phyloP scores from a whole-genome alignment of 2,888 invertebrate species.

The Empis stercorea region DNA sequence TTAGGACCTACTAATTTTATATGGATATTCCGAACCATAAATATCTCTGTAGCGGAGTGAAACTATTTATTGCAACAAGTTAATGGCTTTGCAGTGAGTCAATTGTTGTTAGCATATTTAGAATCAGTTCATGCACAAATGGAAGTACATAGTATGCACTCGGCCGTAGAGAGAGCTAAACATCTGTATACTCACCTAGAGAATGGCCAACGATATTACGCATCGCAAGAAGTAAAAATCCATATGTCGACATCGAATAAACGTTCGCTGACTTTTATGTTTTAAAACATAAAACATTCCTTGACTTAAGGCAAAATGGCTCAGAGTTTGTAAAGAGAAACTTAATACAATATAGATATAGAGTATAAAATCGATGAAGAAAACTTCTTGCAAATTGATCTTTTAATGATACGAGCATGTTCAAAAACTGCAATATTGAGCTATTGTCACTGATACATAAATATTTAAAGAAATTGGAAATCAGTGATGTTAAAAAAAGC shows the following conservation, averaged over 20 bases:
- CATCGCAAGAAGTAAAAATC: not conserved
- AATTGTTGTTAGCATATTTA: not conserved
- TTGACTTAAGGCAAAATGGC: not conserved
- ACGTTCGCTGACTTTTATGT: not conserved
- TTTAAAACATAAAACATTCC: not conserved
- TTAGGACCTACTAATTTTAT: too few relatives aligned
- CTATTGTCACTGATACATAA: not conserved
- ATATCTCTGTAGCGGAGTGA: too few relatives aligned
- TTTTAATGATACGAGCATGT: not conserved
- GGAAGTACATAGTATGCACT: not conserved
- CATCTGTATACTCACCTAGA: not conserved
- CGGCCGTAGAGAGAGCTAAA: too few relatives aligned
- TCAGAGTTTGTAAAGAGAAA: not conserved
- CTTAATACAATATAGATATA: too few relatives aligned
- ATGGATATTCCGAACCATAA: too few relatives aligned
- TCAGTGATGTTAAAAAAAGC: not conserved
- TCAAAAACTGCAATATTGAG: not conserved
- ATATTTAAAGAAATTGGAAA: not conserved
- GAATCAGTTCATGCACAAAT: not conserved
- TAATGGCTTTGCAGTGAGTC: too few relatives aligned
- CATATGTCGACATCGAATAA: not conserved
- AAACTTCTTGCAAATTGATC: not conserved
- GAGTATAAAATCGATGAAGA: not conserved
- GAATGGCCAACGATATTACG: not conserved
- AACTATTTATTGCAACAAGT: too few relatives aligned